Percentiles rank a stretch among this genome's conserved stretches.
Conservation (phyloP, 2,888 invertebrate genomes). For the Antheraea assamensis region DNA sequence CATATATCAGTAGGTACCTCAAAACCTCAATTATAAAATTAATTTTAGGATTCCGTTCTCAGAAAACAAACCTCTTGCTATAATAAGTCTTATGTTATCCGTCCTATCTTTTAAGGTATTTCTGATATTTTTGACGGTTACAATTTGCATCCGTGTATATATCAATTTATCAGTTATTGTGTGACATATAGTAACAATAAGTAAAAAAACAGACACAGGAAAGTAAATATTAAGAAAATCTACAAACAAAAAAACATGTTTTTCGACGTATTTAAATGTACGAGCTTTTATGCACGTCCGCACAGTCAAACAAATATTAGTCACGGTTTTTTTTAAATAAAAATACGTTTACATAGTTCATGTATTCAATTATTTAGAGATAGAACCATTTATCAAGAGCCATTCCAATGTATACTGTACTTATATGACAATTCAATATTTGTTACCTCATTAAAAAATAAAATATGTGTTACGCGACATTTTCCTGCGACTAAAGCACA, state of each 20-base stretch:
- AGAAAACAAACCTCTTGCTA: background rate
- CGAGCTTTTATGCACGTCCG: slow-evolving; percentile 24
- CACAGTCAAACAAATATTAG: slow-evolving; percentile 5
- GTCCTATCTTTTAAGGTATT: too few relatives aligned
- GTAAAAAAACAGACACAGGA: too few relatives aligned
- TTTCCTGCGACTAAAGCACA: too few relatives aligned
- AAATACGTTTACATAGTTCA: background rate
- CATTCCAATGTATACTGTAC: background rate
- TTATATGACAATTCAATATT: background rate
- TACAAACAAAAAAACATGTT: slow-evolving; percentile 13
- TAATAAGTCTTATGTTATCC: background rate
- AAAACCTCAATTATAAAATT: background rate
- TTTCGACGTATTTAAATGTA: slow-evolving; percentile 30
- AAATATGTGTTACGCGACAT: too few relatives aligned
- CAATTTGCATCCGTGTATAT: too few relatives aligned
- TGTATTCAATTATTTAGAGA: background rate
- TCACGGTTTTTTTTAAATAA: slow-evolving; percentile 14
- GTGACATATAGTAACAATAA: too few relatives aligned
- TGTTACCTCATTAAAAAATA: too few relatives aligned
- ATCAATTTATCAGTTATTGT: too few relatives aligned
- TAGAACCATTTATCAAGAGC: background rate
- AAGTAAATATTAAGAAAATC: background rate
- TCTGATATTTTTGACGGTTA: too few relatives aligned
- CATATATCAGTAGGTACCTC: background rate
- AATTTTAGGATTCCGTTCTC: background rate